phyloP scores from a whole-genome alignment of 2,113 vertebrate genomes.

The Chitala chitala region DNA sequence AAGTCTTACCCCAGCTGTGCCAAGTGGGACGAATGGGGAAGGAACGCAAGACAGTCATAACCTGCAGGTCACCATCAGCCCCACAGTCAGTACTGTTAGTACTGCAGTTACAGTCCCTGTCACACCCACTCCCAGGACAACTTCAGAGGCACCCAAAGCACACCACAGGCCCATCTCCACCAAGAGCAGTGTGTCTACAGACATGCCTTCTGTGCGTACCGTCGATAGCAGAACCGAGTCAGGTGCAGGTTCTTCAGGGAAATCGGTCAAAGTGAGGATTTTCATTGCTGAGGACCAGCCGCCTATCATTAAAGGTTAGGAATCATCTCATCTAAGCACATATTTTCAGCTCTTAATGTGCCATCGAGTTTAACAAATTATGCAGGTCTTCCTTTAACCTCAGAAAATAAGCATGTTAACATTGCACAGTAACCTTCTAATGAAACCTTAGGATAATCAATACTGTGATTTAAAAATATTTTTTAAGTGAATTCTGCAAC shows the following conservation, averaged over 20 bases:
- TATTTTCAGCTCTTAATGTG: too few species aligned
- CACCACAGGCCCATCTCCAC: background rate
- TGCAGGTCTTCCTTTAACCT: too few species aligned
- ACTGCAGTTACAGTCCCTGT: background rate
- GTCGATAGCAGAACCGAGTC: background rate
- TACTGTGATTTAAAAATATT: too few species aligned
- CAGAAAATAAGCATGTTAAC: too few species aligned
- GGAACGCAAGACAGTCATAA: background rate
- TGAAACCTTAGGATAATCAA: too few species aligned
- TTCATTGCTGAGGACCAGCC: conserved; percentile 57
- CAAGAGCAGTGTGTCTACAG: background rate
- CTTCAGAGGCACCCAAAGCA: background rate
- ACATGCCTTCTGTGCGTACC: conserved; percentile 11
- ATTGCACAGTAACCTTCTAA: too few species aligned
- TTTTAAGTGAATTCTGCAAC: too few species aligned
- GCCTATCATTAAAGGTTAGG: conserved; percentile 49
- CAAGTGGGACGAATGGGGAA: background rate
- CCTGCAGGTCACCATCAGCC: background rate
- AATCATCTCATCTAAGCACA: background rate
- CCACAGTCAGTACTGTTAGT: background rate
- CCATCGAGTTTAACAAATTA: too few species aligned
- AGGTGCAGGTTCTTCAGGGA: background rate
- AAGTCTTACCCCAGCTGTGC: background rate
- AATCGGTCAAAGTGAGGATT: conserved; percentile 13
- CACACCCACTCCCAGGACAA: background rate